A percentile compares a stretch with the other conserved stretches of the same genome.
Evolutionary conservation across 1,140 invertebrate species (phyloP).

Genomic region (Laupala kohalensis): DNA sequence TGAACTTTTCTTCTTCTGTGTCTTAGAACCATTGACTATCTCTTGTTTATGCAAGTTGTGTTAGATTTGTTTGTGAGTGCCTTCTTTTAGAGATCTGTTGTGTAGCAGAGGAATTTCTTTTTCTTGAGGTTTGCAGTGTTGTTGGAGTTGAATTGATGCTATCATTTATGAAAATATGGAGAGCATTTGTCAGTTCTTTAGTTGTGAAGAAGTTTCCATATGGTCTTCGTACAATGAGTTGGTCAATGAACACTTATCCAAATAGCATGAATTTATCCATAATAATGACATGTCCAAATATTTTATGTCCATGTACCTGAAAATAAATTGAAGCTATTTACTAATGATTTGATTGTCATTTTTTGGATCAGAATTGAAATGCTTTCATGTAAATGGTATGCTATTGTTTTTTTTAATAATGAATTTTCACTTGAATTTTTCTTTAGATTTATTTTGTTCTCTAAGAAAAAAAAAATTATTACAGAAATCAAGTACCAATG

Average conservation of each 20-base stretch:
- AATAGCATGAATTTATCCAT: background rate
- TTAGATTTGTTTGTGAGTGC: too few species aligned
- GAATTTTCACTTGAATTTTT: background rate
- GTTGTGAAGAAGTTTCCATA: background rate
- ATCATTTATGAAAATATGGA: background rate
- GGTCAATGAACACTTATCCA: background rate
- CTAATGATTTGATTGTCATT: background rate
- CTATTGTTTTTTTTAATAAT: background rate
- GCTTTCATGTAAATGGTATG: background rate
- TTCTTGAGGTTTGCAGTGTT: too few species aligned
- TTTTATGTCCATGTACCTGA: background rate
- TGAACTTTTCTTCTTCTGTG: too few species aligned
- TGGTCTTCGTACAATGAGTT: background rate
- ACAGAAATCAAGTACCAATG: conserved; percentile 5
- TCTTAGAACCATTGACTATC: too few species aligned
- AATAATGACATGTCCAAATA: background rate
- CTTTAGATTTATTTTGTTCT: too few species aligned
- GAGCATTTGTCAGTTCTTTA: background rate
- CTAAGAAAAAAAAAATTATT: background rate
- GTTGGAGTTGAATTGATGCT: background rate
- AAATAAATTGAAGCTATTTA: background rate
- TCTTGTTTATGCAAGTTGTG: too few species aligned
- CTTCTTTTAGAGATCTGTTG: too few species aligned
- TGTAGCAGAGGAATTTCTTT: too few species aligned
- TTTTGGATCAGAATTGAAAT: background rate